A percentile compares a stretch with the other conserved stretches of the same genome.
Evolutionary conservation across 2,797 vertebrate genomes (phyloP).

Genomic region (Staurois parvus): DNA sequence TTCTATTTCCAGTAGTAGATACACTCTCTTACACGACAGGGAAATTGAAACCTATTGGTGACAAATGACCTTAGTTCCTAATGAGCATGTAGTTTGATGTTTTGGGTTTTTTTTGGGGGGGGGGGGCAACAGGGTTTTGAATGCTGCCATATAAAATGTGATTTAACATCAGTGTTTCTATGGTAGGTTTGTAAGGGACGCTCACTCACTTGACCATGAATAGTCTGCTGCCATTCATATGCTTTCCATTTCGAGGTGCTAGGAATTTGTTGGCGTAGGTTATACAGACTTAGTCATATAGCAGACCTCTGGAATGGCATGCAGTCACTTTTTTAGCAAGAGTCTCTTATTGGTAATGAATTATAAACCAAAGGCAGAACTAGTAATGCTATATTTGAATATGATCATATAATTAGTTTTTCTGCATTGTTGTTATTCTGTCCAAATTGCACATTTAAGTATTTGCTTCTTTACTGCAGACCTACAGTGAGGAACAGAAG

Average conservation of each 20-base stretch:
- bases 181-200: background rate
- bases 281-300: background rate
- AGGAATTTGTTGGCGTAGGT: background rate
- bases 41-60: no score
- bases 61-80: no score
- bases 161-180: background rate
- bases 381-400: background rate
- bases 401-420: background rate
- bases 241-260: conserved; percentile 22
- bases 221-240: conserved; percentile 13
- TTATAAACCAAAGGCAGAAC: background rate
- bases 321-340: background rate
- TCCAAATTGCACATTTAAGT: no score
- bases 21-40: no score
- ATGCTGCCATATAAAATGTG: background rate
- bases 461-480: no score
- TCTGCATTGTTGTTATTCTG: background rate
- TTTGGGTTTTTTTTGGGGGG: no score
- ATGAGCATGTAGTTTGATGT: no score
- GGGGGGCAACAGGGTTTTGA: background rate
- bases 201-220: conserved; percentile 8
- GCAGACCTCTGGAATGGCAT: background rate
- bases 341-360: background rate
- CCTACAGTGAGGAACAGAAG: no score
- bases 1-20: no score